Base-by-base conservation (phyloP, 2,113 vertebrate genomes). In the Syngnathus floridae region DNA sequence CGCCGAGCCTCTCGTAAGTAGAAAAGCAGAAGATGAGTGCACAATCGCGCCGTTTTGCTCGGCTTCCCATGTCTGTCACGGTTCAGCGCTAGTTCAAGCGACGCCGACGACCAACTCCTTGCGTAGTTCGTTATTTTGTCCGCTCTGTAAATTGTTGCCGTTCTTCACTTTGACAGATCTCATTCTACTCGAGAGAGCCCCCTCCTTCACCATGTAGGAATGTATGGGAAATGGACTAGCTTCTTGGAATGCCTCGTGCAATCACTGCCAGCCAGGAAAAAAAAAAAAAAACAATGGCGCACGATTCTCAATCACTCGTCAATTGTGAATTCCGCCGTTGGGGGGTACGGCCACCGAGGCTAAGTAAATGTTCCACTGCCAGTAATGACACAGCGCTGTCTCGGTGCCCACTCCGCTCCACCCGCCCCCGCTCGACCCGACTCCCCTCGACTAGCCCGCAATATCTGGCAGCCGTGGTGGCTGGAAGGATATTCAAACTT, bases 161-260 rank as follows among this genome's bases (percentile, higher is more conserved):
- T 62, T 74, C 65, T 74, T 66, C 75, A 69, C 73, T 86, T 85
- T 86, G 86, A 89, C 88, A 85, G 74, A 77, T 78, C 84, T 80
- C 74, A 81, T 87, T 85, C 74, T 79, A n/a, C 70, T 76, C 71
- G 76, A 77, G 66, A 41, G 26, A 74, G 77, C 81, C 68, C 62
- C 66, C 45, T 49, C 45, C 19, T 64, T 63, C 40, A 76, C 74
- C 77, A 74, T 70, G 65, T 37, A 79, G 84, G 86, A 85, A 88
- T 88, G 83, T 85, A 87, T 88, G 88, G 82, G 87, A 88, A 87
- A 69, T 81, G 71, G 21, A 41, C 38, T 72, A 79, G 71, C 80
- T 59, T 71, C 67, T 57, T 69, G 80, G 84, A 90, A 87, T 87
- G 80, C 72, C 71, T 66, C 58, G 55, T 62, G 65, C 71, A 76